phyloP scores from a whole-genome alignment of 23 tunicate species.

The Diplosoma virens region DNA sequence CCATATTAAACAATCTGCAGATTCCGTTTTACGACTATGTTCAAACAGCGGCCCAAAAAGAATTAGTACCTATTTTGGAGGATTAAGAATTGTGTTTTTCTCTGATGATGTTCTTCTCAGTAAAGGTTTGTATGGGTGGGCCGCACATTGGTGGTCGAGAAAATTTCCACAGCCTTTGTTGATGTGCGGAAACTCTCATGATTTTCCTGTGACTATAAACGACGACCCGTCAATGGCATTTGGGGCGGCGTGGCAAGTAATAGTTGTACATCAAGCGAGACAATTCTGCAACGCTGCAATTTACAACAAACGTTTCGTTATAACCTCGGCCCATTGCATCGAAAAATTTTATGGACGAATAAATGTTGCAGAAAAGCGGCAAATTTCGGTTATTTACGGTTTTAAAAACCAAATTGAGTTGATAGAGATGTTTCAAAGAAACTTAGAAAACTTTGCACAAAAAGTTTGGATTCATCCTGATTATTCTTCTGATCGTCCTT shows the following conservation, averaged over 20 bases:
- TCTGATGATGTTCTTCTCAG: background rate
- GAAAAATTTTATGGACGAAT: background rate
- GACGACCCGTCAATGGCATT: background rate
- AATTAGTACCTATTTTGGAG: background rate
- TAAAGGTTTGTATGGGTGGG: background rate
- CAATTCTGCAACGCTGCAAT: background rate
- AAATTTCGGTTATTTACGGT: background rate
- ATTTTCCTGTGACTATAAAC: too few relatives aligned
- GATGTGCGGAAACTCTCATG: background rate
- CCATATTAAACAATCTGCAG: background rate
- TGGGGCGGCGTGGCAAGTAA: background rate
- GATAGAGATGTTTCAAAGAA: background rate
- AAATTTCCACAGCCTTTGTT: background rate
- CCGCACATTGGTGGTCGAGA: slow-evolving; percentile 1
- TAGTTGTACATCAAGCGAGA: background rate
- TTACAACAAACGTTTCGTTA: background rate
- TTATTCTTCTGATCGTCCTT: background rate
- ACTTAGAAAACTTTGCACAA: background rate
- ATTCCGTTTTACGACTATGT: background rate
- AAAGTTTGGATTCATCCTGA: background rate
- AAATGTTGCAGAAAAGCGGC: background rate
- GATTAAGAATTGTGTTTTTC: background rate
- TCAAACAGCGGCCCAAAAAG: background rate
- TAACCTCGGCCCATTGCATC: background rate
- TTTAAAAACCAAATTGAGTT: background rate